A percentile compares a stretch with the other conserved stretches of the same genome.
Evolutionary conservation across 2,797 vertebrate species (phyloP).

Genomic region (Lithobates pipiens): DNA sequence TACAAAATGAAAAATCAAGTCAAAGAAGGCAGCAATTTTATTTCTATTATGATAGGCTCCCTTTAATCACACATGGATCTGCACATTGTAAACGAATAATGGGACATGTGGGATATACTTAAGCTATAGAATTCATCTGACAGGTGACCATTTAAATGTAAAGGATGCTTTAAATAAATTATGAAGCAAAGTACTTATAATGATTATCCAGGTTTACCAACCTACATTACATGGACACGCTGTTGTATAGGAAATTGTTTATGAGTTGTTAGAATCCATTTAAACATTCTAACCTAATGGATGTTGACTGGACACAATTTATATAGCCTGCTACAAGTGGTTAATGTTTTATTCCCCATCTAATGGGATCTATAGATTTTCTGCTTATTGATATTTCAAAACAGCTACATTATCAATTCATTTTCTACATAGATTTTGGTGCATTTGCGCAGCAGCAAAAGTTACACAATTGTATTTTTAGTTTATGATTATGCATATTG

Average conservation of each 20-base stretch:
- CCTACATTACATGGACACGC: neutral
- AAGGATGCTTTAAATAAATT: neutral
- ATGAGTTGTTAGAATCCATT: neutral
- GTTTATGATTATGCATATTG: slow-evolving; percentile 39
- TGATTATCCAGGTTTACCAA: neutral
- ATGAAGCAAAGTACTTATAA: neutral
- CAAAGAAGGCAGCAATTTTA: no score
- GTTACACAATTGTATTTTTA: slow-evolving; percentile 16
- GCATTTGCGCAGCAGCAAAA: slow-evolving; percentile 1
- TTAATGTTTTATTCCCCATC: slow-evolving; percentile 3
- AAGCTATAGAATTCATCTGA: neutral
- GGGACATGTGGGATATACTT: neutral
- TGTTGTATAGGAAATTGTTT: neutral
- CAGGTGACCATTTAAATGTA: neutral
- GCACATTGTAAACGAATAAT: neutral
- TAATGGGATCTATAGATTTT: slow-evolving; percentile 37
- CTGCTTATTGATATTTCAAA: slow-evolving; percentile 21
- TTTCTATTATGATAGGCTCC: neutral
- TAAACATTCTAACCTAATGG: slow-evolving; percentile 1
- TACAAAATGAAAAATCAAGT: no score
- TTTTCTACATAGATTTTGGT: slow-evolving; percentile 8
- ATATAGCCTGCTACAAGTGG: neutral
- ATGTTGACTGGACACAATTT: slow-evolving; percentile 7
- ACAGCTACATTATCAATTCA: slow-evolving; percentile 1
- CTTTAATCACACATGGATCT: neutral